Evolutionary conservation across 2,113 vertebrate genomes (phyloP).

Genomic region (Plestiodon gilberti): DNA sequence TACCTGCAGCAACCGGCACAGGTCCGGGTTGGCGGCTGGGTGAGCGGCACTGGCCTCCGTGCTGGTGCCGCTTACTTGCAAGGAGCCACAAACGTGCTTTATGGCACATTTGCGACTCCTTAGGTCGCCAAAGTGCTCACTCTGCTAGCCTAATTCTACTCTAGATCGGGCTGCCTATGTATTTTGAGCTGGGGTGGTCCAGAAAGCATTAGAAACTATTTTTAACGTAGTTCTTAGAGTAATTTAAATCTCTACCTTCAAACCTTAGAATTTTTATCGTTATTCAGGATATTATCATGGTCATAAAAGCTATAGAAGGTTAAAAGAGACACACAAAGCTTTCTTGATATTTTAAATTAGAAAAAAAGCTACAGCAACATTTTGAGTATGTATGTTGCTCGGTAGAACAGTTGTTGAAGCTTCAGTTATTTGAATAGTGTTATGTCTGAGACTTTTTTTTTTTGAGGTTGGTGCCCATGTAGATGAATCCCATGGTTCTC

Average conservation of each 20-base stretch:
- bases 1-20: no score
- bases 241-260: background rate
- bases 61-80: no score
- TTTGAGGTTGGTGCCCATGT: background rate
- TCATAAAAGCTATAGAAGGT: background rate
- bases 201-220: background rate
- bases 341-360: background rate
- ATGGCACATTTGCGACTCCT: no score
- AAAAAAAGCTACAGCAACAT: background rate
- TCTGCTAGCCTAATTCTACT: no score
- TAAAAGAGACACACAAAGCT: rapidly evolving
- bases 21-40: no score
- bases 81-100: no score
- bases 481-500: background rate
- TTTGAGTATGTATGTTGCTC: background rate
- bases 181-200: background rate
- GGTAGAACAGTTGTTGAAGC: background rate
- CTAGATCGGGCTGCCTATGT: no score
- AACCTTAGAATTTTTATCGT: background rate
- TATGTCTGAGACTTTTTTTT: background rate
- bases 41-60: no score
- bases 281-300: background rate
- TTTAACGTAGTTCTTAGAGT: background rate
- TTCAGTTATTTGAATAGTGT: background rate
- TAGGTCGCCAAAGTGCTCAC: background rate